Conservation (phyloP, 2,888 invertebrate genomes). For the Antheraea yamamai region DNA sequence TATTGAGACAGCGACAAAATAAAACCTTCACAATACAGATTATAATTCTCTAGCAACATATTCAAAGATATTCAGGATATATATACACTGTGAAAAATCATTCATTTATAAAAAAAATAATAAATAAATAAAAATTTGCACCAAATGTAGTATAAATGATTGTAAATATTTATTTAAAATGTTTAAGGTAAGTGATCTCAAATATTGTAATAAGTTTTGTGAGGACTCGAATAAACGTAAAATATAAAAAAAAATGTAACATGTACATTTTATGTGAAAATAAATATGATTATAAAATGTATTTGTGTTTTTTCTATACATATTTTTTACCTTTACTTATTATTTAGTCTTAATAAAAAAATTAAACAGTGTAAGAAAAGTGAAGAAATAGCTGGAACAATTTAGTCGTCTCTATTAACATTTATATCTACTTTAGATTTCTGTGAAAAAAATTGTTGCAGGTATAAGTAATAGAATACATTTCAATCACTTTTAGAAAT, state of each 20-base stretch:
- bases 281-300: conserved; percentile 20
- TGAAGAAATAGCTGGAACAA: too few species aligned
- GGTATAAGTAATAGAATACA: too few species aligned
- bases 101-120: background rate
- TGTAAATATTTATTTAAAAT: conserved; percentile 39
- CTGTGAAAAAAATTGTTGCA: too few species aligned
- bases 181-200: conserved; percentile 33
- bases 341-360: background rate
- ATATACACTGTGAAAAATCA: background rate
- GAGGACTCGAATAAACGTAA: conserved; percentile 33
- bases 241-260: conserved; percentile 23
- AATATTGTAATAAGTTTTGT: conserved; percentile 31
- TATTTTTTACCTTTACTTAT: background rate
- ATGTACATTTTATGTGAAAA: conserved; percentile 34
- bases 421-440: too few species aligned
- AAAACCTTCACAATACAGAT: background rate
- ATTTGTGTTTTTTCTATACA: background rate
- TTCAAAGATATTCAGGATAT: background rate
- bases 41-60: background rate
- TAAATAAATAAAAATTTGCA: background rate
- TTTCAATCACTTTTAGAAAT: too few species aligned
- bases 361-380: too few species aligned
- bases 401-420: too few species aligned
- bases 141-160: conserved; percentile 20
- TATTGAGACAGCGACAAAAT: background rate